These are phyloP conservation scores for Xiphophorus birchmanni DNA, from an alignment of 2,797 vertebrate genomes.

Conservation along the genomic window DNA sequence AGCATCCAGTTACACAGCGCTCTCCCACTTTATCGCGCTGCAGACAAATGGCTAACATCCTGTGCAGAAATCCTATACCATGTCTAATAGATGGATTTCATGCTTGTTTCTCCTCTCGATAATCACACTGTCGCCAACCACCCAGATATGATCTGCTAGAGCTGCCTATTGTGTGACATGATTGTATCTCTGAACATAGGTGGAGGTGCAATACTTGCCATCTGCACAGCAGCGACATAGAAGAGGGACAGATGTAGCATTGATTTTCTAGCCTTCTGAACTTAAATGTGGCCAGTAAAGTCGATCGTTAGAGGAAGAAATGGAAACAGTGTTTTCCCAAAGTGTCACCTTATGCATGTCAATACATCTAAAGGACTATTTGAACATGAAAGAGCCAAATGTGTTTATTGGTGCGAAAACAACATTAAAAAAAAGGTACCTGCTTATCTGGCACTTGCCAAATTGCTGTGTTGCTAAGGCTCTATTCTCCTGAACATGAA, in stretches of 20 bases:
- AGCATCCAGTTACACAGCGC: slow-evolving; percentile 6
- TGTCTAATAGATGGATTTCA: slow-evolving; percentile 48
- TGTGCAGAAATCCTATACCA: slow-evolving; percentile 43
- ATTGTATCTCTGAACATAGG: background rate
- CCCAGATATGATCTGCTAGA: slow-evolving; percentile 27
- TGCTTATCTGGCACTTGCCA: slow-evolving; percentile 39
- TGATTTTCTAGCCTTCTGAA: background rate
- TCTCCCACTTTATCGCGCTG: slow-evolving; percentile 33
- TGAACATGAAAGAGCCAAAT: background rate
- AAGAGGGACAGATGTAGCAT: background rate
- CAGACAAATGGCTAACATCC: slow-evolving; percentile 39
- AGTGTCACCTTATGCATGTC: background rate
- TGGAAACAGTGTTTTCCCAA: background rate
- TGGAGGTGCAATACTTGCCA: background rate
- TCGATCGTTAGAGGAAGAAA: background rate
- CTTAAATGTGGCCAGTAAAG: background rate
- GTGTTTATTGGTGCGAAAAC: slow-evolving; percentile 23
- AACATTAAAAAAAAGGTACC: background rate
- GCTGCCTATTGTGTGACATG: background rate
- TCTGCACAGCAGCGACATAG: background rate
- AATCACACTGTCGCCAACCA: slow-evolving; percentile 17
- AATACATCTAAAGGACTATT: background rate
- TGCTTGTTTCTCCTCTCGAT: slow-evolving; percentile 27
- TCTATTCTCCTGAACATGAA: slow-evolving; percentile 37
- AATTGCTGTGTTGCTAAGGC: slow-evolving; percentile 49